Percentiles rank a stretch among this genome's conserved stretches.
Evolutionary conservation across 2,888 invertebrate genomes (phyloP).

Genomic region (Allolobophora icterica): DNA sequence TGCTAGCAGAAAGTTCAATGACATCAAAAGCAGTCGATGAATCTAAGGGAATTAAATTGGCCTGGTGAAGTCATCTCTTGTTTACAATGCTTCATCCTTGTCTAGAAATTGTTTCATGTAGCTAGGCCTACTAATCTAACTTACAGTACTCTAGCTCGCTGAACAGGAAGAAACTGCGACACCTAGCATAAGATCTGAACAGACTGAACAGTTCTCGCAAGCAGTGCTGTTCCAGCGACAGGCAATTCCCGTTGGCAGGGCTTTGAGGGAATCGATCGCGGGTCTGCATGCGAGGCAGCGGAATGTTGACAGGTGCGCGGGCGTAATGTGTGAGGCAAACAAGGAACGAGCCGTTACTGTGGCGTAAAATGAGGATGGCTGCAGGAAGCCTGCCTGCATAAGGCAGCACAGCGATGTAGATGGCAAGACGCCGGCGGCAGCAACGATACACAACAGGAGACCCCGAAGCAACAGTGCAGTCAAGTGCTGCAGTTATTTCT

Average conservation of each 20-base stretch:
- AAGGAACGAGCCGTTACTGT: neutral
- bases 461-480: neutral
- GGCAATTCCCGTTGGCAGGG: neutral
- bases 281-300: neutral
- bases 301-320: slow-evolving; percentile 9
- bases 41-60: neutral
- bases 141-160: neutral
- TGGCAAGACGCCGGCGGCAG: neutral
- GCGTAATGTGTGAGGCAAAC: slow-evolving; percentile 11
- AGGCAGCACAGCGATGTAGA: neutral
- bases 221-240: neutral
- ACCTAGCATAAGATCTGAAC: neutral
- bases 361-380: neutral
- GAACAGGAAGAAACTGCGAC: neutral
- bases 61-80: neutral
- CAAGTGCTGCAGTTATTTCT: neutral
- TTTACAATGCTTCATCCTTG: neutral
- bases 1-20: neutral
- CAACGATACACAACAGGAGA: neutral
- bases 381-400: neutral
- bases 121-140: too few relatives aligned
- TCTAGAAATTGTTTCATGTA: neutral
- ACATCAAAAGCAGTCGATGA: neutral
- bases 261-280: slow-evolving; percentile 1
- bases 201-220: neutral